phyloP scores from a whole-genome alignment of 2,888 invertebrate species.

The Flexamia atlantica region DNA sequence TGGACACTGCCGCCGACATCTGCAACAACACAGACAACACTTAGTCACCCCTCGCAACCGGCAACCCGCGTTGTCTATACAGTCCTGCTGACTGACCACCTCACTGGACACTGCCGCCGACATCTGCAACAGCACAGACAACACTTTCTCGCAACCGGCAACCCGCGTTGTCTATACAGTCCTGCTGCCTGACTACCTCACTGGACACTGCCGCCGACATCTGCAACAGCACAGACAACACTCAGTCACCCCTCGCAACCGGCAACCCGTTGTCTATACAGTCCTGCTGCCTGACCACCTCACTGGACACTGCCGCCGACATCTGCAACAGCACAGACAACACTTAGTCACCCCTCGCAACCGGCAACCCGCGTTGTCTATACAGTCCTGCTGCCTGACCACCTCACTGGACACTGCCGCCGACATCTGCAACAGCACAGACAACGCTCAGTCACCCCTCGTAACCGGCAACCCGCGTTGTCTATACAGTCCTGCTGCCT shows the following conservation, averaged over 20 bases:
- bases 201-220: conserved; percentile 61
- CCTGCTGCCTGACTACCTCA: conserved; percentile 39
- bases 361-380: no score
- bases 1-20: conserved; percentile 60
- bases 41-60: conserved; percentile 53
- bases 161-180: conserved; percentile 62
- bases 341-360: no score
- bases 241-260: not conserved
- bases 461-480: no score
- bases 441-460: not conserved
- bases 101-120: conserved; percentile 62
- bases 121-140: conserved; percentile 44
- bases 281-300: conserved; percentile 30
- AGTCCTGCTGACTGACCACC: conserved; percentile 12
- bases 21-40: conserved; percentile 14
- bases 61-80: conserved; percentile 62
- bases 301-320: conserved; percentile 61
- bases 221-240: conserved; percentile 31
- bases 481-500: no score
- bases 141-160: not conserved
- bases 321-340: conserved; percentile 49
- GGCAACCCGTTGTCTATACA: conserved; percentile 59
- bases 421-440: no score
- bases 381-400: no score
- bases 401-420: no score